Evolutionary conservation across 2,113 vertebrate genomes (phyloP), one percentile per base, ranked within the genome.

Genomic region (Planiliza haematocheilus): DNA sequence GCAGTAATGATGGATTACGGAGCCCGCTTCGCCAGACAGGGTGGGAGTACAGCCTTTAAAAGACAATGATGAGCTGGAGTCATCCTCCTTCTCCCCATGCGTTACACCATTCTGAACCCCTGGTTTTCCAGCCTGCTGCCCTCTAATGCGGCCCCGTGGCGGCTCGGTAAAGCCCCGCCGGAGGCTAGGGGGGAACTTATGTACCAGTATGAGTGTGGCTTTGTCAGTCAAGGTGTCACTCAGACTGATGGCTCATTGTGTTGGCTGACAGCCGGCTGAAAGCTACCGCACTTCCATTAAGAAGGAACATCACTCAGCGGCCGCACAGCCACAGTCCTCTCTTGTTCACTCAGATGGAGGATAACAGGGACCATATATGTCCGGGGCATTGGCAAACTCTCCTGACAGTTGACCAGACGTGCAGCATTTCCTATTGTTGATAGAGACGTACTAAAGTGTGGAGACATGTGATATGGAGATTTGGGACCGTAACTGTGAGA

Each of bases 161-260:
- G 42, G 45, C 51, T 48, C 21, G 38, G 17, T 43, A 38, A 52
- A 62, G 61, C 50, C 70, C n/a, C 24, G 42, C 70, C 11, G 20
- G 38, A 59, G 61, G 56, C 60, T 12, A 8, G 17, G 8, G 49
- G 34, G 43, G 43, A 10, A 37, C 11, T 52, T 37, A 34, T 43
- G 67, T 46, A 56, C 34, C 24, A 37, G 45, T 50, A 45, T 8
- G 62, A 72, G 42, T 66, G 73, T 76, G 65, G 68, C 78, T 82
- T 84, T 82, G 88, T 81, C 88, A 60, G 82, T 91, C 85, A 67
- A 75, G 36, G 24, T 86, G 87, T 81, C 81, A 86, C 79, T 8
- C 79, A 82, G 59, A 62, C 46, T 79, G 83, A 89, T 50, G 24
- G 74, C 60, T 81, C 89, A 79, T 82, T 84, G 84, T 88, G 82